Base-by-base conservation (phyloP, 2,888 invertebrate genomes). In the Cyclophora punctaria region DNA sequence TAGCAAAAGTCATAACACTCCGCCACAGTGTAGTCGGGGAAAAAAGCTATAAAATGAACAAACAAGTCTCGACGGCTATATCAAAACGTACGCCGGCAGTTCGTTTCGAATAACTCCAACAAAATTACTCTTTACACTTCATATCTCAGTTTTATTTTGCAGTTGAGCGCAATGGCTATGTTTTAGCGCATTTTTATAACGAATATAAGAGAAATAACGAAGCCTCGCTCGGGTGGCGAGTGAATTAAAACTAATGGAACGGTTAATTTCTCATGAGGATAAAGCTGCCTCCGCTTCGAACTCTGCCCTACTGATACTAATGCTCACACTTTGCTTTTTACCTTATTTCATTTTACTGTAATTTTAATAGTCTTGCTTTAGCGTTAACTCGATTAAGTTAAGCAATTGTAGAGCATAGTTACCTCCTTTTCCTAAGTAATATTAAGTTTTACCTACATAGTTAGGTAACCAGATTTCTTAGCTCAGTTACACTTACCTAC, bases 181-280 rank as follows among this genome's bases (percentile, higher is more conserved):
- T 75, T 82, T 80, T 71, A 75, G 75, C 74, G 73, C 70, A 75
- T 81, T 83, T 80, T 83, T 80, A 78, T 77, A 74, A 76, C 64
- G 73, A 77, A 75, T 73, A 77, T 71, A 76, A 75, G 71, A 71
- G 76, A 76, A 82, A 85, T 83, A 83, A 85, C 81, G 80, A 80
- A 81, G 69, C 69, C 64, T 66, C 71, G 70, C 73, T 69, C 70
- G 75, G 71, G 72, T 71, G 78, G 71, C 77, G 73, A 79, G 83
- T 83, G 83, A 86, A 86, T 87, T 86, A 86, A 87, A 87, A 87
- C 84, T 87, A 87, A 87, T 87, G 86, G 86, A 84, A 80, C 82
- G 73, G 78, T 83, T 86, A 86, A 87, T 87, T 87, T 87, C 87
- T 87, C 86, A 82, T 80, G 87, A 86, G 87, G 74, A 83, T 84